Percentiles rank a stretch among this genome's conserved stretches.
These are phyloP conservation scores for Coecobrya sp. DNA, from an alignment of 2,888 invertebrate genomes.

Conservation along the genomic window DNA sequence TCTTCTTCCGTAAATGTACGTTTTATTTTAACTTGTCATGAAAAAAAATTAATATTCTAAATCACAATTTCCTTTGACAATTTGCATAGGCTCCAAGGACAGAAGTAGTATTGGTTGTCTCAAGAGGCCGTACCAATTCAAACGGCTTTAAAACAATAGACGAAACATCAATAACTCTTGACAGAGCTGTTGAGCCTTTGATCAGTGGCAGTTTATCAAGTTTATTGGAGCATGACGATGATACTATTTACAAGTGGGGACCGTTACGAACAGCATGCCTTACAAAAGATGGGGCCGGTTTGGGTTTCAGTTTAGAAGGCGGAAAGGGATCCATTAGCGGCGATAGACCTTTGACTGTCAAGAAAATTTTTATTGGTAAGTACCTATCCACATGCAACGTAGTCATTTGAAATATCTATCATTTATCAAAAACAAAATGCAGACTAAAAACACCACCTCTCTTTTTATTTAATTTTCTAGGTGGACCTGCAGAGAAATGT, in stretches of 20 bases:
- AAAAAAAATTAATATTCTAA: too few relatives aligned
- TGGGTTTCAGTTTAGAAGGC: slow-evolving; percentile 98
- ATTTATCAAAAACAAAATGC: slow-evolving; percentile 23
- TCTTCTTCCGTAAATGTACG: too few relatives aligned
- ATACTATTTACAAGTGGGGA: slow-evolving; percentile 88
- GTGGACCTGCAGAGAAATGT: slow-evolving; percentile 96
- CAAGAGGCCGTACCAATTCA: slow-evolving; percentile 89
- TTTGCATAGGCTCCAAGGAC: slow-evolving; percentile 91
- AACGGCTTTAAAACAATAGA: slow-evolving; percentile 87
- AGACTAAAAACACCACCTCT: neutral
- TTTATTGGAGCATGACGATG: slow-evolving; percentile 83
- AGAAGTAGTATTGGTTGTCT: slow-evolving; percentile 93
- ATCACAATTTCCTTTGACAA: slow-evolving; percentile 20
- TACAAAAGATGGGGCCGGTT: slow-evolving; percentile 93
- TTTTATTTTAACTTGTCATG: too few relatives aligned
- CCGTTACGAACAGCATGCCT: slow-evolving; percentile 89
- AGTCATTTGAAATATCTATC: neutral
- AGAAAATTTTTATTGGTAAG: slow-evolving; percentile 97
- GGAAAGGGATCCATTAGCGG: slow-evolving; percentile 97
- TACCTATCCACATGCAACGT: slow-evolving; percentile 18
- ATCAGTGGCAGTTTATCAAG: slow-evolving; percentile 82
- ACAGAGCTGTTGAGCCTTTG: slow-evolving; percentile 85
- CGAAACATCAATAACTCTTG: slow-evolving; percentile 85
- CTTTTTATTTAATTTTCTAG: slow-evolving; percentile 88
- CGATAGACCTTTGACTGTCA: slow-evolving; percentile 95